Evolutionary conservation across 2,888 invertebrate species (phyloP).

Genomic region (Salpingus planirostris): DNA sequence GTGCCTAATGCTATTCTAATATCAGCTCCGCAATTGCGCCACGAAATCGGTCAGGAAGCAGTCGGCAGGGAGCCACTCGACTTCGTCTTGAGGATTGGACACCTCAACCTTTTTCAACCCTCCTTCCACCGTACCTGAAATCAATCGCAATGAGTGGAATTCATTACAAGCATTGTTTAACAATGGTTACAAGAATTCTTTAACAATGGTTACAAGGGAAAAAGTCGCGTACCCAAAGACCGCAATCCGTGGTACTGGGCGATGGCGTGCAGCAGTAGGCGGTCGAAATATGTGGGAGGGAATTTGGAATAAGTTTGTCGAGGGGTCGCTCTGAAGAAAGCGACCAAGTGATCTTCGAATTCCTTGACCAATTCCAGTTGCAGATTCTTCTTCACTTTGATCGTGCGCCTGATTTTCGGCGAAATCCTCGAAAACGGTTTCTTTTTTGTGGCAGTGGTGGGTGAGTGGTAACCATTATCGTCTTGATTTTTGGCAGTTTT

Average conservation of each 20-base stretch:
- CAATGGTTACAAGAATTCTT: too few species aligned
- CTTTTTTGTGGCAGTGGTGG: constrained; percentile 6
- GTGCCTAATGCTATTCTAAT: neutral
- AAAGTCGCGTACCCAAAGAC: constrained; percentile 32
- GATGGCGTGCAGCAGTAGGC: constrained; percentile 32
- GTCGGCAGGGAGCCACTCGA: constrained; percentile 25
- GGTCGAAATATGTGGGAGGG: constrained; percentile 30
- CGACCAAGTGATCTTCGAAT: constrained; percentile 26
- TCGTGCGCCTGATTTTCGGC: constrained; percentile 27
- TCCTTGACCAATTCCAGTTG: constrained; percentile 25
- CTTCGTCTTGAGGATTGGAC: constrained; percentile 16
- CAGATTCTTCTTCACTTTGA: constrained; percentile 30
- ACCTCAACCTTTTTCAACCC: constrained; percentile 13
- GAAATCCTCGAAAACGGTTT: constrained; percentile 25
- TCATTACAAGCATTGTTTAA: too few species aligned
- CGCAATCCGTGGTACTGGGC: constrained; percentile 33
- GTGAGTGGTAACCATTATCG: neutral
- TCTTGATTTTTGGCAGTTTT: constrained; percentile 5
- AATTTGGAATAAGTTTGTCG: constrained; percentile 22
- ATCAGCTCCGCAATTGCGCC: constrained; percentile 20
- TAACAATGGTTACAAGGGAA: too few species aligned
- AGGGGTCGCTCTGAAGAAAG: constrained; percentile 27
- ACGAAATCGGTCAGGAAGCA: constrained; percentile 26
- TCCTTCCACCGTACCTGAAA: constrained; percentile 11
- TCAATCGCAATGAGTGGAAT: too few species aligned